A percentile compares a stretch with the other conserved stretches of the same genome.
phyloP scores from a whole-genome alignment of 2,113 vertebrate species.

The Lophotis ruficrista region DNA sequence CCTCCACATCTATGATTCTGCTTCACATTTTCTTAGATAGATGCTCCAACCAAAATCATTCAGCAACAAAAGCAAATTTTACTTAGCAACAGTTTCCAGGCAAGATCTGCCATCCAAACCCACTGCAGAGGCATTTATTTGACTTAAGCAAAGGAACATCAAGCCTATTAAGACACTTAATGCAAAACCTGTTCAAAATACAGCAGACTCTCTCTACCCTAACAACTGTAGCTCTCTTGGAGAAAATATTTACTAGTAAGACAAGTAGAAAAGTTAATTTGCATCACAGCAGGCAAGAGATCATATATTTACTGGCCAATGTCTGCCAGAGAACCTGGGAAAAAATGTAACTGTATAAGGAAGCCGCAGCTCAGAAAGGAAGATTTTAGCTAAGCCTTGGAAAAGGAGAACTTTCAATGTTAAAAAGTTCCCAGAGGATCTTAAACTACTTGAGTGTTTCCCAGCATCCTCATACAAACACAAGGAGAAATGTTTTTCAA shows the following conservation, averaged over 20 bases:
- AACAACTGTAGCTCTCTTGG: background rate
- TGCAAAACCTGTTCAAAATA: background rate
- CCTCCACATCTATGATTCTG: background rate
- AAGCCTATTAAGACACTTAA: background rate
- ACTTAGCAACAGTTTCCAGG: constrained; percentile 50
- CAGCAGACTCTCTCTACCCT: background rate
- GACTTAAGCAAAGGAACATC: background rate
- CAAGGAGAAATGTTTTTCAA: background rate
- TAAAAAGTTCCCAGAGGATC: background rate
- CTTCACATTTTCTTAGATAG: background rate
- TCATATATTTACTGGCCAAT: background rate
- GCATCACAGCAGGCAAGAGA: background rate
- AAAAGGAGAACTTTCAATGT: background rate
- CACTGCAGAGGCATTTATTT: background rate
- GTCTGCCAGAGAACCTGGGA: background rate
- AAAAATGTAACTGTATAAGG: background rate
- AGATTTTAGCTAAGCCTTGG: background rate
- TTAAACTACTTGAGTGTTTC: background rate
- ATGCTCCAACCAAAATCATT: background rate
- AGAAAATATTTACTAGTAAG: background rate
- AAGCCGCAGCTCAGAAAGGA: background rate
- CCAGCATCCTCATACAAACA: background rate
- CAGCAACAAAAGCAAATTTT: background rate
- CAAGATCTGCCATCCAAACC: background rate
- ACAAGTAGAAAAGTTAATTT: background rate